Evolutionary conservation across 2,797 vertebrate species (phyloP).

Genomic region (Xiphophorus birchmanni): DNA sequence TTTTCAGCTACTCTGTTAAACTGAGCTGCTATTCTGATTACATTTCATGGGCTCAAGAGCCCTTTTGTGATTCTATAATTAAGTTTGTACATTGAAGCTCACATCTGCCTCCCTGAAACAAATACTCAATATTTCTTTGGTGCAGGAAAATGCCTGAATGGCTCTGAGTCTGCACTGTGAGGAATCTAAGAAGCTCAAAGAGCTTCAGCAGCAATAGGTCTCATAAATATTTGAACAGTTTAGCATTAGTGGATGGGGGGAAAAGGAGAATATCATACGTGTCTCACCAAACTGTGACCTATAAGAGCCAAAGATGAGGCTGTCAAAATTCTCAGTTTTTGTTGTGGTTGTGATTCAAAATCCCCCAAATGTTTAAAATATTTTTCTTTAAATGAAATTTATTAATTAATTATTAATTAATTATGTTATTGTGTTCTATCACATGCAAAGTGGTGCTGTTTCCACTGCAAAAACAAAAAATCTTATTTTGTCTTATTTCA

Average conservation of each 20-base stretch:
- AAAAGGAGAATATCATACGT: conserved; percentile 14
- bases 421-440: background rate
- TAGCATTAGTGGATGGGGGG: conserved; percentile 47
- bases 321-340: background rate
- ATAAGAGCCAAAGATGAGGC: conserved; percentile 9
- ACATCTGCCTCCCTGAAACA: conserved; percentile 8
- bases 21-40: background rate
- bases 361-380: background rate
- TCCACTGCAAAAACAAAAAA: background rate
- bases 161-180: conserved; percentile 8
- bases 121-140: conserved; percentile 33
- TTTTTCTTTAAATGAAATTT: background rate
- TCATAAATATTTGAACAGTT: conserved; percentile 71
- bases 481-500: too few species aligned
- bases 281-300: conserved; percentile 38
- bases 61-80: conserved; percentile 16
- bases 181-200: conserved; percentile 54
- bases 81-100: conserved; percentile 6
- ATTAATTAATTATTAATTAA: background rate
- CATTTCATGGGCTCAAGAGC: conserved; percentile 6
- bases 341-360: background rate
- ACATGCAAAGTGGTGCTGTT: background rate
- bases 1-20: conserved; percentile 15
- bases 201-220: conserved; percentile 35
- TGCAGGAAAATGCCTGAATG: conserved; percentile 10